These are phyloP conservation scores for Gila orcuttii DNA, from an alignment of 2,113 vertebrate species.

Conservation along the genomic window DNA sequence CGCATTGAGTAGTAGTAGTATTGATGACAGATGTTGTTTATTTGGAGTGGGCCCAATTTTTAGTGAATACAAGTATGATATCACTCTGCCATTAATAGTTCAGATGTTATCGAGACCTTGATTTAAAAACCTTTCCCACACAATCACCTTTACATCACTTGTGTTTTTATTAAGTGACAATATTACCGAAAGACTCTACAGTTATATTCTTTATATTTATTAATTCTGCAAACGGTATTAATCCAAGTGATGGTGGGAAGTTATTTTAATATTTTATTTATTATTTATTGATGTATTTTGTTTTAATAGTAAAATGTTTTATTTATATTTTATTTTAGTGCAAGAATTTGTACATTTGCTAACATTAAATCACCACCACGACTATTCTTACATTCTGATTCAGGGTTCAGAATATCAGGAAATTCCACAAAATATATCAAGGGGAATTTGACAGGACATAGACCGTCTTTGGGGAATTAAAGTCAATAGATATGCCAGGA, in stretches of 20 bases:
- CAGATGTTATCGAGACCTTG: not conserved
- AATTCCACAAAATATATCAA: constrained; percentile 7
- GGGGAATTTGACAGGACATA: constrained; percentile 4
- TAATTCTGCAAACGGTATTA: not conserved
- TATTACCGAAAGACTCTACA: not conserved
- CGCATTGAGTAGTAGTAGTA: not conserved
- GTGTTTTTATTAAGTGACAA: not conserved
- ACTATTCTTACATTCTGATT: not conserved
- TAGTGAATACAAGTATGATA: constrained; percentile 23
- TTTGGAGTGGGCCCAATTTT: not conserved
- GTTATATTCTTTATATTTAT: not conserved
- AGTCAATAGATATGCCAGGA: not conserved
- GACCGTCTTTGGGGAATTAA: not conserved
- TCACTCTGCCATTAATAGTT: constrained; percentile 16
- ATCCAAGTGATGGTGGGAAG: not conserved
- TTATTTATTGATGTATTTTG: not conserved
- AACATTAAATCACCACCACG: not conserved
- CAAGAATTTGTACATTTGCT: not conserved
- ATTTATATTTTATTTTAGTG: not conserved
- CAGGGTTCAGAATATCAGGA: constrained; percentile 7
- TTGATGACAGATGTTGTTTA: not conserved
- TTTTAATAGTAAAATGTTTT: not conserved
- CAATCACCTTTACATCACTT: not conserved
- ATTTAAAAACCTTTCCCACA: constrained; percentile 24
- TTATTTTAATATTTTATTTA: not conserved